Conservation (phyloP, 2,797 vertebrate species). For the Sebastes variabilis region DNA sequence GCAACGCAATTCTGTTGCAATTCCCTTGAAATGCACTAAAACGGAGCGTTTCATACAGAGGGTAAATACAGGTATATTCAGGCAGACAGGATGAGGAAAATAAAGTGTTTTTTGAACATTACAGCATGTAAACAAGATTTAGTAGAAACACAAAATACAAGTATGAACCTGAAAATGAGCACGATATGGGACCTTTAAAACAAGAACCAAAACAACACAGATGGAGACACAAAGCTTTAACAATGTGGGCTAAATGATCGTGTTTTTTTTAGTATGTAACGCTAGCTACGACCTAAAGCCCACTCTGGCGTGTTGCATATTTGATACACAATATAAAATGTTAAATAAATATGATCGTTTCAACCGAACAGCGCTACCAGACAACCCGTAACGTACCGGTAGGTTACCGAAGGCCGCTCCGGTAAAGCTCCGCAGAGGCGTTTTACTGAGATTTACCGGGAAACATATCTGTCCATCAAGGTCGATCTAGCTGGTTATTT, state of each 20-base stretch:
- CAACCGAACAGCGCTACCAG: not conserved
- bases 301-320: not conserved
- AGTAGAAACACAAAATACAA: no score
- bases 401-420: conserved; percentile 32
- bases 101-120: no score
- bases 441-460: not conserved
- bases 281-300: no score
- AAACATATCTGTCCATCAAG: not conserved
- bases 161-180: no score
- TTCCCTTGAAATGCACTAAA: no score
- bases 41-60: no score
- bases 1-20: no score
- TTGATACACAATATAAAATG: not conserved
- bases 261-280: not conserved
- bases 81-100: no score
- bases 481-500: not conserved
- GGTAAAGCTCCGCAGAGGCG: conserved; percentile 38
- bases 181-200: not conserved
- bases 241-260: rapidly evolving
- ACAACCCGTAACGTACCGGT: not conserved
- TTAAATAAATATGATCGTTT: not conserved
- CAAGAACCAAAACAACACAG: not conserved
- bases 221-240: not conserved
- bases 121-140: no score
- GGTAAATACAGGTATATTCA: no score